phyloP scores from a whole-genome alignment of 1,140 invertebrate genomes.

The Limonius californicus region DNA sequence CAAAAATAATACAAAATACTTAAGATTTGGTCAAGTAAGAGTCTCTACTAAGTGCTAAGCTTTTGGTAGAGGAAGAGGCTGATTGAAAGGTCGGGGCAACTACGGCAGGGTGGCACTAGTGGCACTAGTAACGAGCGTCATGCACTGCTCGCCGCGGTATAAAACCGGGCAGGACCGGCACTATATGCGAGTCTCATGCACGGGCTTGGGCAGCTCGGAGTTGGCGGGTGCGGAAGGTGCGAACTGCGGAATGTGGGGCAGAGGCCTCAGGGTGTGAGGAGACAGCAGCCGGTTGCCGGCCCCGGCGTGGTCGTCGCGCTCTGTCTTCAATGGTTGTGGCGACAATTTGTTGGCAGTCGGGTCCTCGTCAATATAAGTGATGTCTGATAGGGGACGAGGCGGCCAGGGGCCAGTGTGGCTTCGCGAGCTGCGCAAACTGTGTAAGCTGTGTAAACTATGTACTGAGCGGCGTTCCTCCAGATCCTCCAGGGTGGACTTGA shows the following conservation, averaged over 20 bases:
- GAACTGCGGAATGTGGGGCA: constrained; percentile 43
- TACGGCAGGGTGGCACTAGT: constrained; percentile 23
- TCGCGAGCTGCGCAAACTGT: constrained; percentile 84
- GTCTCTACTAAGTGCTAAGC: constrained; percentile 44
- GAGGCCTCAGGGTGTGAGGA: constrained; percentile 45
- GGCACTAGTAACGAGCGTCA: constrained; percentile 22
- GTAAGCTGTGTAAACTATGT: constrained; percentile 95
- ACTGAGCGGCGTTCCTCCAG: constrained; percentile 97
- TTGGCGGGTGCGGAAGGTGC: constrained; percentile 46
- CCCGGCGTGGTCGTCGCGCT: constrained; percentile 46
- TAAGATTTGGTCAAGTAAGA: constrained; percentile 39
- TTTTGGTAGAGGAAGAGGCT: constrained; percentile 31
- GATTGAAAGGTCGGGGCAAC: constrained; percentile 15
- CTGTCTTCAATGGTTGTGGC: constrained; percentile 52
- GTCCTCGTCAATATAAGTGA: constrained; percentile 90
- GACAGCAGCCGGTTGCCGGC: constrained; percentile 42
- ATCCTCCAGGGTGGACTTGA: constrained; percentile 99
- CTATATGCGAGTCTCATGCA: constrained; percentile 71
- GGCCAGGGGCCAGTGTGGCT: constrained; percentile 73
- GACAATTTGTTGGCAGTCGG: constrained; percentile 58
- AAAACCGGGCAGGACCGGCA: constrained; percentile 39
- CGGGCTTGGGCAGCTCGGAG: constrained; percentile 62
- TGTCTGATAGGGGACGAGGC: constrained; percentile 76
- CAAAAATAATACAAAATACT: constrained; percentile 44
- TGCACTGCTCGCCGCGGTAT: constrained; percentile 20